phyloP scores from a whole-genome alignment of 2,888 invertebrate genomes.

The Apodemia duryi region DNA sequence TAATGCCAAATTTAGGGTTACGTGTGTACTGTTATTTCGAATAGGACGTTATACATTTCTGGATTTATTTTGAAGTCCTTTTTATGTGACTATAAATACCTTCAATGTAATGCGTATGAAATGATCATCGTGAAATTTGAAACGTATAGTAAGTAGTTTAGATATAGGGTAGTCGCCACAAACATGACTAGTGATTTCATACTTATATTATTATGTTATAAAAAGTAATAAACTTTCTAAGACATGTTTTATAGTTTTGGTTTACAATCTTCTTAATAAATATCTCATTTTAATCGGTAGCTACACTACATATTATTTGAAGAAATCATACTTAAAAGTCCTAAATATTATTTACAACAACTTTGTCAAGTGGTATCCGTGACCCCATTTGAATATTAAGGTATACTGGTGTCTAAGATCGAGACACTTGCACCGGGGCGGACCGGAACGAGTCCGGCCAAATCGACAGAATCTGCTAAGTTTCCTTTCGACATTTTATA shows the following conservation, averaged over 20 bases:
- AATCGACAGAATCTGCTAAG: no score
- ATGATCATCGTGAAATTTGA: constrained; percentile 18
- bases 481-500: no score
- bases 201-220: constrained; percentile 35
- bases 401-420: no score
- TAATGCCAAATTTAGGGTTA: constrained; percentile 45
- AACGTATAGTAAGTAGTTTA: constrained; percentile 36
- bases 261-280: no score
- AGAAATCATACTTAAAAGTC: no score
- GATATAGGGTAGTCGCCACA: constrained; percentile 73
- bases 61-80: constrained; percentile 24
- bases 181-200: constrained; percentile 68
- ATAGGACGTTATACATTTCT: constrained; percentile 38
- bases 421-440: no score
- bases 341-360: no score
- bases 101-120: constrained; percentile 13
- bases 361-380: no score
- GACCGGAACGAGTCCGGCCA: no score
- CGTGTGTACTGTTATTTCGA: constrained; percentile 26
- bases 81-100: constrained; percentile 34
- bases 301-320: no score
- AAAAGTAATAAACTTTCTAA: neutral
- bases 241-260: neutral
- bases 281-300: no score
- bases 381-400: no score